Conservation (phyloP, 2,888 invertebrate genomes). For the Charanyca ferruginea region DNA sequence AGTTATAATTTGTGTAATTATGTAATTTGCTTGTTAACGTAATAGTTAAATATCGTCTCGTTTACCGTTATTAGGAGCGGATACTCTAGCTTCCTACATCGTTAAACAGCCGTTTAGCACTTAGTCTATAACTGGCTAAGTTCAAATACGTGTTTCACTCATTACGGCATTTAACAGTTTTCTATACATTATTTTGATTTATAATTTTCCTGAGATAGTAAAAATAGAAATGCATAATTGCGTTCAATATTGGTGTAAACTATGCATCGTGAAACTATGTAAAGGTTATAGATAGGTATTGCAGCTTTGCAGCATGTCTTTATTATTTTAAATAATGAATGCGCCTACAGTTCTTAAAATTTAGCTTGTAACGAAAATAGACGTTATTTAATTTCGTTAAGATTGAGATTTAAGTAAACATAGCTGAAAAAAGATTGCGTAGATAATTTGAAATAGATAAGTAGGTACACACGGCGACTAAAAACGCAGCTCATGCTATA, state of each 20-base stretch:
- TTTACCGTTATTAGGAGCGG: conserved; percentile 57
- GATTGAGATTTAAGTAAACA: not conserved
- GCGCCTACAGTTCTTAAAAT: not conserved
- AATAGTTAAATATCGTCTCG: conserved; percentile 42
- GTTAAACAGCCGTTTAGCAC: conserved; percentile 55
- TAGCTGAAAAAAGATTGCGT: not conserved
- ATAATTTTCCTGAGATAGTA: conserved; percentile 23
- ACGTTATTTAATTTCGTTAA: too few relatives aligned
- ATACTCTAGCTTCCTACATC: conserved; percentile 50
- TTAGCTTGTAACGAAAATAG: too few relatives aligned
- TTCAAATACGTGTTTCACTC: conserved; percentile 48
- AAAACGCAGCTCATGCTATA: conserved; percentile 2
- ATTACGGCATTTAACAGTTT: conserved; percentile 39
- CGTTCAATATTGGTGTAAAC: too few relatives aligned
- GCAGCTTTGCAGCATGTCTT: not conserved
- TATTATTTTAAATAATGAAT: not conserved
- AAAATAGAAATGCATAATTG: not conserved
- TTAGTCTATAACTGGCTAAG: conserved; percentile 43
- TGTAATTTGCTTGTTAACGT: conserved; percentile 56
- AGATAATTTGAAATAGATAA: not conserved
- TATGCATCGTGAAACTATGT: too few relatives aligned
- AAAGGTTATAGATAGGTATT: too few relatives aligned
- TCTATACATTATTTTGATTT: conserved; percentile 38
- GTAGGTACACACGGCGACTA: not conserved
- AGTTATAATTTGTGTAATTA: conserved; percentile 42